Base-by-base conservation (phyloP, 2,113 vertebrate species). In the Phycodurus eques region DNA sequence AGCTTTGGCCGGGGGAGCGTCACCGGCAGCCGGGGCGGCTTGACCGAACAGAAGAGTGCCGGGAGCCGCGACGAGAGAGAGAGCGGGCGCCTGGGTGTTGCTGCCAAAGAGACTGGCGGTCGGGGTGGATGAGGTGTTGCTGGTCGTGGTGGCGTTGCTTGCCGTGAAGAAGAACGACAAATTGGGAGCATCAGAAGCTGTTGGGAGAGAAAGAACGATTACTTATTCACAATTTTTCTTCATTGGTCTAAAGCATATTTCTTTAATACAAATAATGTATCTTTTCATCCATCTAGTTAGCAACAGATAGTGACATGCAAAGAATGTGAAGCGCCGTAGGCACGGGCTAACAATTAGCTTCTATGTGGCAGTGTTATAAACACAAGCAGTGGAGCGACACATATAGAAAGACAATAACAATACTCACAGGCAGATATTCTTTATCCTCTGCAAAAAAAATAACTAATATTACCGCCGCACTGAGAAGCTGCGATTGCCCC, bases 1-100 rank as follows among this genome's bases (percentile, higher is more conserved):
- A 0, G 93, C 75, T 72, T 94, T 95, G 61, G 94, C 87, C 3
- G 94, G 81, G 69, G 90, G 68, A 56, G 88, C 86, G 6, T 91
- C 94, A 60, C 91, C 89, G 78, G 92, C 89, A 83, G 91, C 78
- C 0, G 65, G 64, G 12, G 43, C 64, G 67, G 92, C 82, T 82
- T 96, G 95, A 77, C 96, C 95, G 61, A 98, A 99, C 63, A 98
- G 76, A 31, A 97, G 98, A 67, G 80, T 77, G 63, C 91, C 89
- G 79, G 92, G 89, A 83, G 91, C 78, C 0, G 67, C 44, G 27
- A 81, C 64, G 66, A 92, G 83, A 43, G 84, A 67, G 14, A 81
- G 73, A 76, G 81, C 67, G 5, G 84, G 78, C 17, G 83, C 76
- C 19, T 81, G 73, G 78, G 93, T 89, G 42, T 89, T 83, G 27